Evolutionary conservation across 1,140 invertebrate genomes (phyloP).

Genomic region (Hypsibius dujardini): DNA sequence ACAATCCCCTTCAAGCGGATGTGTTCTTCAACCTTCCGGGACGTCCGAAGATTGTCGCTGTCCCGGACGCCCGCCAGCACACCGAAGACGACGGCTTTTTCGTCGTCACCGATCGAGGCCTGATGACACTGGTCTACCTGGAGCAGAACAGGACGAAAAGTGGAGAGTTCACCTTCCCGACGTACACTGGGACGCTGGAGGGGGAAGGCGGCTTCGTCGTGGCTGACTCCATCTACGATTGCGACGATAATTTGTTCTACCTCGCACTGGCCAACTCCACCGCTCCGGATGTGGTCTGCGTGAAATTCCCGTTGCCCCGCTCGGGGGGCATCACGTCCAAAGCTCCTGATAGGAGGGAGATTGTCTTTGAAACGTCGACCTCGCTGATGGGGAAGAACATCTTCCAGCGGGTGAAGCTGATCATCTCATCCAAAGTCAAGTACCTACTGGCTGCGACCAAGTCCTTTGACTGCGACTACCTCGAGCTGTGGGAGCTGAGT

Average conservation of each 20-base stretch:
- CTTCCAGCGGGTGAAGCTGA: neutral
- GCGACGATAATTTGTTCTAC: neutral
- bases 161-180: neutral
- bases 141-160: neutral
- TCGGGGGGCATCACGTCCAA: neutral
- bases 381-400: neutral
- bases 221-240: neutral
- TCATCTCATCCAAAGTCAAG: neutral
- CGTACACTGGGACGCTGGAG: neutral
- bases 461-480: neutral
- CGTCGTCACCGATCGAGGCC: neutral
- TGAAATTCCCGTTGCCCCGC: neutral
- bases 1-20: neutral
- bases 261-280: neutral
- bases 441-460: neutral
- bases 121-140: neutral
- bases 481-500: conserved; percentile 8
- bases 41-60: neutral
- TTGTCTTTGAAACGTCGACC: neutral
- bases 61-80: neutral
- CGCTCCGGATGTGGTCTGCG: neutral
- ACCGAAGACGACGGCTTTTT: neutral
- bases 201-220: neutral
- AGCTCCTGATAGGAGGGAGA: neutral
- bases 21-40: neutral